phyloP scores from a whole-genome alignment of 1,140 invertebrate species.

The Araneus ventricosus region DNA sequence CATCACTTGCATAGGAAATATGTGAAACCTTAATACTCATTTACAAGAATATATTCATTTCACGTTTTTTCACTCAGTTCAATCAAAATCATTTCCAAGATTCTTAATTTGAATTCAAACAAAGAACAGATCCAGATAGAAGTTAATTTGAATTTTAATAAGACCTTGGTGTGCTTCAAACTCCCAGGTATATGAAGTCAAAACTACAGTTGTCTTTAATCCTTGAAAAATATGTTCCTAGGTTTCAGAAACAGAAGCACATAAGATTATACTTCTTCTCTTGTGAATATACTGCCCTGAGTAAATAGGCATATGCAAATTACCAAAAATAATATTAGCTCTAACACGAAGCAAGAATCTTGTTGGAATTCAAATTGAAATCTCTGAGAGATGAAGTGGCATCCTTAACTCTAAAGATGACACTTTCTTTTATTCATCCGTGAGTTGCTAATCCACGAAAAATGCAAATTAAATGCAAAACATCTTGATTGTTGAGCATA shows the following conservation, averaged over 20 bases:
- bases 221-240: background rate
- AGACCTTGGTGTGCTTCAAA: background rate
- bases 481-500: background rate
- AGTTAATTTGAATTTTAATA: constrained; percentile 18
- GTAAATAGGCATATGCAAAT: constrained; percentile 12
- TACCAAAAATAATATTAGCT: constrained; percentile 6
- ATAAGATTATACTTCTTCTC: background rate
- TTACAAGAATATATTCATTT: too few species aligned
- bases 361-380: constrained; percentile 23
- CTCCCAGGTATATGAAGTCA: background rate
- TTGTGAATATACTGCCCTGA: background rate
- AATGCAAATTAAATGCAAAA: constrained; percentile 43
- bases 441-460: background rate
- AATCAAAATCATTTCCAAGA: background rate
- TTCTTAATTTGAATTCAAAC: background rate
- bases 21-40: too few species aligned
- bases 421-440: constrained; percentile 11
- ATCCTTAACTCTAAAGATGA: background rate
- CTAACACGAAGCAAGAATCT: background rate
- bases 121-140: background rate
- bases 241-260: background rate
- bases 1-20: too few species aligned
- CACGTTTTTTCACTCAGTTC: background rate
- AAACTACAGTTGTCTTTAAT: background rate
- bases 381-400: background rate